A percentile compares a stretch with the other conserved stretches of the same genome.
Evolutionary conservation across 2,113 vertebrate species (phyloP).

Genomic region (Heloderma charlesbogerti): DNA sequence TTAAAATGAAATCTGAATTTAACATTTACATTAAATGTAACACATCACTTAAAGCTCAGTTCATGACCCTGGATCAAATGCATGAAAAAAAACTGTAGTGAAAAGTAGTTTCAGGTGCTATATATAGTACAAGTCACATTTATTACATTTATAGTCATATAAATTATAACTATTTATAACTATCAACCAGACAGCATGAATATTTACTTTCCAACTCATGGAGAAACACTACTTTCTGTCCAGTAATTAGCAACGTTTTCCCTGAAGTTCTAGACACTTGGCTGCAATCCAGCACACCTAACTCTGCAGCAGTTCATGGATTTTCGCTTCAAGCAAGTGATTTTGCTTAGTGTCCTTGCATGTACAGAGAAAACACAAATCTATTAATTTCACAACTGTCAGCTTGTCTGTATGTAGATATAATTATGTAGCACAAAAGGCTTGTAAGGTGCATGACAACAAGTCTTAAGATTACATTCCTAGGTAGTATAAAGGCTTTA

Average conservation of each 20-base stretch:
- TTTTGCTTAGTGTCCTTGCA: background rate
- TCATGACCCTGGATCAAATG: no score
- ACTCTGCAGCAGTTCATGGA: background rate
- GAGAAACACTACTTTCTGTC: background rate
- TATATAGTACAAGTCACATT: background rate
- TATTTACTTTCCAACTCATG: background rate
- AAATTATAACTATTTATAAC: background rate
- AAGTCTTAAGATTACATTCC: background rate
- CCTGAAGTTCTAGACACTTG: background rate
- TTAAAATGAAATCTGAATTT: background rate
- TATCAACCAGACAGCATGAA: background rate
- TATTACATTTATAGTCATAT: background rate
- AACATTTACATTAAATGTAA: background rate
- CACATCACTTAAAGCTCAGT: background rate
- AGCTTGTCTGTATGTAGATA: background rate
- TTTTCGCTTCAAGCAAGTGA: background rate
- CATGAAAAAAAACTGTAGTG: no score
- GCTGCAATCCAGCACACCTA: background rate
- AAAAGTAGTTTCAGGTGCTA: background rate
- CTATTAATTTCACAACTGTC: background rate
- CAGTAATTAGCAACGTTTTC: background rate
- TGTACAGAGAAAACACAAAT: background rate
- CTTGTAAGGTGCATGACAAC: background rate
- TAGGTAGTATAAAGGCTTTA: background rate
- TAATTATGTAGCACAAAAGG: background rate